These are phyloP conservation scores for Nixonia krombeini DNA, from an alignment of 1,140 invertebrate species.

Conservation along the genomic window DNA sequence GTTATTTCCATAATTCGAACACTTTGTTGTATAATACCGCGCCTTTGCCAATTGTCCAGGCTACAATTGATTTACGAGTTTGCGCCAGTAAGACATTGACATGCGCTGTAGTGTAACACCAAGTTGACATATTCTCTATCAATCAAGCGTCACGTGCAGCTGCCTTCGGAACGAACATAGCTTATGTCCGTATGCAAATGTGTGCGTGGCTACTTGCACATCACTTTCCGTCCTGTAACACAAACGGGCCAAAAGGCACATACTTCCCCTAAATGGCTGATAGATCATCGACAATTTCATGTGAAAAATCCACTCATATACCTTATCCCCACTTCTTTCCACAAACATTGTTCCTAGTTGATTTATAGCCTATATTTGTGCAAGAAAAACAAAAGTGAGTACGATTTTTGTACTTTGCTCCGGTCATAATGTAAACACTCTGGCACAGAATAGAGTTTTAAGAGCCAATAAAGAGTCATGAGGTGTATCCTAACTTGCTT, in stretches of 20 bases:
- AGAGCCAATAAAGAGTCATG: too few relatives aligned
- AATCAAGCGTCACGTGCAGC: conserved; percentile 41
- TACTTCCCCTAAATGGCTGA: conserved; percentile 37
- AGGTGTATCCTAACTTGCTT: too few relatives aligned
- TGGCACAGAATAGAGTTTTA: too few relatives aligned
- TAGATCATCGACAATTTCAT: conserved; percentile 23
- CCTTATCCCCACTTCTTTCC: too few relatives aligned
- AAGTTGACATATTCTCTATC: conserved; percentile 47
- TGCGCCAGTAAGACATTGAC: conserved; percentile 42
- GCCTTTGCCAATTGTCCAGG: conserved; percentile 15
- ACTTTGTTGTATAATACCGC: background rate
- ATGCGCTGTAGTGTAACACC: conserved; percentile 36
- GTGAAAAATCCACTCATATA: conserved; percentile 42
- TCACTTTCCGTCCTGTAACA: conserved; percentile 35
- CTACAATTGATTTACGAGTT: conserved; percentile 36
- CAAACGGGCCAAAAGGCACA: conserved; percentile 36
- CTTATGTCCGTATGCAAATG: conserved; percentile 37
- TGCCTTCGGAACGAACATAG: conserved; percentile 35
- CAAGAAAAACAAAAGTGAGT: too few relatives aligned
- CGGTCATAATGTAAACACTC: too few relatives aligned
- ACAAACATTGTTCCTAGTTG: too few relatives aligned
- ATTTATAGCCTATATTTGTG: too few relatives aligned
- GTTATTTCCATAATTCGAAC: too few relatives aligned
- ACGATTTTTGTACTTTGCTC: too few relatives aligned
- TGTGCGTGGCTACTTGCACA: conserved; percentile 44